Evolutionary conservation across 2,888 invertebrate species (phyloP), one percentile per base, ranked within the genome.

Genomic region (Thera obeliscata): DNA sequence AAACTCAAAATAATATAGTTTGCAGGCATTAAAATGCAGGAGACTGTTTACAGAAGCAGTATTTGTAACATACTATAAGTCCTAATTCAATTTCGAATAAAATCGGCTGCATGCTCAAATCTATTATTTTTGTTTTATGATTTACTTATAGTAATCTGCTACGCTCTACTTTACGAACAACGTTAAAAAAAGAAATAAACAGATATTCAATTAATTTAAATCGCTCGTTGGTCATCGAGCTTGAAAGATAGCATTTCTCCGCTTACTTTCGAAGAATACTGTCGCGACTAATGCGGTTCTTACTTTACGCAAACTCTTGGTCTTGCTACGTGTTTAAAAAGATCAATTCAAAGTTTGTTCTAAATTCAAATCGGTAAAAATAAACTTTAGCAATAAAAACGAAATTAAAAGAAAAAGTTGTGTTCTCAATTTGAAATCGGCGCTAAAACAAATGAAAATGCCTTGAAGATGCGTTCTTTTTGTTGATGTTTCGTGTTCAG

Each of bases 221-320:
- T 61, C 58, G 50, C 56, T 38, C 22, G 41, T 12, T n/a, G 38
- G 8, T 46, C 49, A 9, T 54, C 33, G 33, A 49, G 49, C 41
- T 52, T 9, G 59, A 33, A 52, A 33, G 56, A 61, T 43, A 56
- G 55, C 77, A 76, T 76, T 77, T 78, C 76, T 70, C 76, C 66
- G 68, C 11, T 63, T 56, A 64, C 68, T 55, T 70, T 58, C 62
- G 43, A 63, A 72, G 68, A 70, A 60, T 48, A 67, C 36, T 68
- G 69, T 61, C 68, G 64, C 54, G 22, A 22, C 22, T 57, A 56
- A 49, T 35, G 41, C 52, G 52, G 33, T 22, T 3, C 12, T 6
- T 11, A 43, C 33, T 56, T 41, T 41, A 41, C 56, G 56, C 43
- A 38, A 57, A 57, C 8, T 43, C 8, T 22, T 36, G n/a, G 22